Conservation (phyloP, 2,888 invertebrate genomes). For the Melanchra persicariae region DNA sequence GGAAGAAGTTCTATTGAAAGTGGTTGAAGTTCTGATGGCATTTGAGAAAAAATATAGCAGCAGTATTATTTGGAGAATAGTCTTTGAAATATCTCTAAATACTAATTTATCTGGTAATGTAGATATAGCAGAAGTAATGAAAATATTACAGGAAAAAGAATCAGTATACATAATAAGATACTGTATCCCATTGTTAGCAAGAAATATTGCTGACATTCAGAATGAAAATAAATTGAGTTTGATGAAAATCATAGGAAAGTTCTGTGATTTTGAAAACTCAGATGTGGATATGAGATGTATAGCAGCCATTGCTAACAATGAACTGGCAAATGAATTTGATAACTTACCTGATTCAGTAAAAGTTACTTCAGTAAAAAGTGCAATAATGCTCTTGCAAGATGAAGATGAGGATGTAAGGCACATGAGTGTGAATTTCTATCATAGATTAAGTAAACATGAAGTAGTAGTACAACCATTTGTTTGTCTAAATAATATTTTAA, state of each 20-base stretch:
- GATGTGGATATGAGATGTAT: constrained; percentile 84
- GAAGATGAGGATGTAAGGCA: constrained; percentile 89
- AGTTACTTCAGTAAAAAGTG: constrained; percentile 80
- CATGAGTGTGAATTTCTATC: constrained; percentile 79
- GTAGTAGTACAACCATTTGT: constrained; percentile 77
- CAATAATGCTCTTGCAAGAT: constrained; percentile 89
- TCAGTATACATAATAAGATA: constrained; percentile 78
- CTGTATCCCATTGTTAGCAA: constrained; percentile 79
- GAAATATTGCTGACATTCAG: constrained; percentile 64
- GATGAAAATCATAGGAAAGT: constrained; percentile 71
- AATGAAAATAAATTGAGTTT: constrained; percentile 65
- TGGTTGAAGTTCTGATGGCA: constrained; percentile 72
- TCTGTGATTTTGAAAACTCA: constrained; percentile 78
- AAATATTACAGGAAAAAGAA: constrained; percentile 61
- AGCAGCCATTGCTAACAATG: constrained; percentile 83
- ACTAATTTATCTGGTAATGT: constrained; percentile 62
- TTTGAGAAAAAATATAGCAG: constrained; percentile 71
- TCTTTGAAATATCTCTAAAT: constrained; percentile 78
- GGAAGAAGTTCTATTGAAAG: constrained; percentile 63
- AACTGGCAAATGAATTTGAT: constrained; percentile 74
- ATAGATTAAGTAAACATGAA: constrained; percentile 67
- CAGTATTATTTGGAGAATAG: constrained; percentile 77
- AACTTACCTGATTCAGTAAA: constrained; percentile 75
- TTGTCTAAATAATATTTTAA: constrained; percentile 77
- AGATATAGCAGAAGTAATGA: constrained; percentile 63